phyloP scores from a whole-genome alignment of 2,797 vertebrate genomes.

The Spinus pinus region DNA sequence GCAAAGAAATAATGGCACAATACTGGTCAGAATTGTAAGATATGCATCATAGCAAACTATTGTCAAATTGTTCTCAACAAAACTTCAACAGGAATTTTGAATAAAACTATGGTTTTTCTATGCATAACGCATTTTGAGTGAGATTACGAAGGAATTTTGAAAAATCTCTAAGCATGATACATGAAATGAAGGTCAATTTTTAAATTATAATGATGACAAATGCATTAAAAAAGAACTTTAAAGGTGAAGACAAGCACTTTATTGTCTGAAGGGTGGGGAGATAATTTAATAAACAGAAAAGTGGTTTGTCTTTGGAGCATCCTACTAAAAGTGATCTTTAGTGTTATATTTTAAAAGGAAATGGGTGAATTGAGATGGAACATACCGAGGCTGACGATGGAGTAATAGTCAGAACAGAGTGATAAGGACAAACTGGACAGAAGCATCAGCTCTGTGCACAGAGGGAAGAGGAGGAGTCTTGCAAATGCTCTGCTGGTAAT shows the following conservation, averaged over 20 bases:
- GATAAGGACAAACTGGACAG: not conserved
- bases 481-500: not conserved
- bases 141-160: not conserved
- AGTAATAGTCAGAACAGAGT: not conserved
- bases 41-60: not conserved
- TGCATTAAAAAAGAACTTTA: not conserved
- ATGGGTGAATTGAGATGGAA: not conserved
- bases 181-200: not conserved
- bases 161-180: not conserved
- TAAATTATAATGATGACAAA: not conserved
- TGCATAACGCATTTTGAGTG: not conserved
- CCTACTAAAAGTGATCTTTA: not conserved
- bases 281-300: not conserved
- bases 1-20: not conserved
- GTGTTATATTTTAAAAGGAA: conserved; percentile 35
- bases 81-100: not conserved
- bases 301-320: not conserved
- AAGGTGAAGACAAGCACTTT: not conserved
- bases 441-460: not conserved
- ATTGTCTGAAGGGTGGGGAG: not conserved
- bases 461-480: not conserved
- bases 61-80: conserved; percentile 18
- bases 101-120: conserved; percentile 21
- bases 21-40: not conserved
- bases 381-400: not conserved